Base-by-base conservation (phyloP, 2,888 invertebrate genomes). In the Cephus runcator region DNA sequence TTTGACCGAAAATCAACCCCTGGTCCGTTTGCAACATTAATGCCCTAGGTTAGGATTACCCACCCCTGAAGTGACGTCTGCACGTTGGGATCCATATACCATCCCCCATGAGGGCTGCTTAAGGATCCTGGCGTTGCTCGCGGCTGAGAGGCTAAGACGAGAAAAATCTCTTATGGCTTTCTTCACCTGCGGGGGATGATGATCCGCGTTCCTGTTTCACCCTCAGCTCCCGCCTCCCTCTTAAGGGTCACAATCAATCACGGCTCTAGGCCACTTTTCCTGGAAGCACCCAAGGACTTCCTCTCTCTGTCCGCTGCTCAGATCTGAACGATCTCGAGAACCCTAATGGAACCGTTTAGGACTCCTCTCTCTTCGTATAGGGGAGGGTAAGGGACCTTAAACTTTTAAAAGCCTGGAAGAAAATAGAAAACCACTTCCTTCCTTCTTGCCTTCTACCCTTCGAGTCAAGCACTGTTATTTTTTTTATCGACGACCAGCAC, bases 401-500 rank as follows among this genome's bases (percentile, higher is more conserved):
- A 87, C 87, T 86, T 86, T 86, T 86, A 84, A 83, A 74, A 74
- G 74, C 33, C 23, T 34, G 1, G 2, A 15, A 74, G 34, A 34
- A 33, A 74, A 35, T 30, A 74, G 33, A 30, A 33, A 30, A 31
- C 31, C 31, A 71, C 71, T 33, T 71, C 15, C 71, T 71, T 31
- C 34, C 30, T 71, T 15, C 30, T 9, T 15, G 15, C 4, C 40
- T 40, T 23, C 30, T 23, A 15, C 71, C 71, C 12, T 33, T 12
- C 3, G 15, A 71, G 4, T 31, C 33, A 12, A 34, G 12, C 0
- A 34, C 15, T 31, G 6, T 15, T 71, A 71, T 71, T 71, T 71
- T 71, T 30, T 71, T 71, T 71, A 71, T 56, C 31, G 12, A 2
- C 71, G 12, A 71, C 30, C 71, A 23, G 15, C 3, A 34, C 71